These are phyloP conservation scores for Synanceia verrucosa DNA, from an alignment of 2,797 vertebrate genomes.

Conservation along the genomic window DNA sequence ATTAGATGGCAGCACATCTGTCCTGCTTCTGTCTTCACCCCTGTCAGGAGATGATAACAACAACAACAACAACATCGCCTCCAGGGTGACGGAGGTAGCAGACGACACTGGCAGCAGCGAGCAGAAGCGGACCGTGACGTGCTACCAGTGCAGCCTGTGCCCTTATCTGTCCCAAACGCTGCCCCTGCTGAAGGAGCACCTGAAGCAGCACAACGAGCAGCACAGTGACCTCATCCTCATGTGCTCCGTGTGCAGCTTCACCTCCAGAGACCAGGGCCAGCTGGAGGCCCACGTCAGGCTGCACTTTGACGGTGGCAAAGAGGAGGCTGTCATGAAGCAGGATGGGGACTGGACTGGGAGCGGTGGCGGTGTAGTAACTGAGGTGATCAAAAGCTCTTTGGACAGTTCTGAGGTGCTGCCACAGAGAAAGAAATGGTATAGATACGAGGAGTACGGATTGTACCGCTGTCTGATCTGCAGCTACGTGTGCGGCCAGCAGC, in stretches of 20 bases:
- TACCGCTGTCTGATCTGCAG: conserved; percentile 97
- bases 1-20: background rate
- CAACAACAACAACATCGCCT: conserved; percentile 47
- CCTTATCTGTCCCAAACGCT: conserved; percentile 89
- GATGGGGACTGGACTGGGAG: background rate
- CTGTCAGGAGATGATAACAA: conserved; percentile 51
- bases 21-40: background rate
- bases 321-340: background rate
- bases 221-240: conserved; percentile 84
- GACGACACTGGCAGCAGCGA: conserved; percentile 47
- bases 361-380: background rate
- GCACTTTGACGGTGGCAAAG: conserved; percentile 76
- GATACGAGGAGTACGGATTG: conserved; percentile 91
- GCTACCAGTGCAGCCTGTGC: conserved; percentile 96
- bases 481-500: conserved; percentile 95
- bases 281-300: conserved; percentile 90
- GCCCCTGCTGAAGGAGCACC: conserved; percentile 87
- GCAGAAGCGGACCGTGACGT: conserved; percentile 84
- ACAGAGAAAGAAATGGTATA: conserved; percentile 93
- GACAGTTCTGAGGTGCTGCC: conserved; percentile 32
- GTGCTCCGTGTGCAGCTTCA: conserved; percentile 87
- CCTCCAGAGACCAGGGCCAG: conserved; percentile 89
- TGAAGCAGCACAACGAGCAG: conserved; percentile 90
- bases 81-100: background rate
- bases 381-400: background rate